phyloP scores from a whole-genome alignment of 2,113 vertebrate genomes.

The Sakesphorus luctuosus region DNA sequence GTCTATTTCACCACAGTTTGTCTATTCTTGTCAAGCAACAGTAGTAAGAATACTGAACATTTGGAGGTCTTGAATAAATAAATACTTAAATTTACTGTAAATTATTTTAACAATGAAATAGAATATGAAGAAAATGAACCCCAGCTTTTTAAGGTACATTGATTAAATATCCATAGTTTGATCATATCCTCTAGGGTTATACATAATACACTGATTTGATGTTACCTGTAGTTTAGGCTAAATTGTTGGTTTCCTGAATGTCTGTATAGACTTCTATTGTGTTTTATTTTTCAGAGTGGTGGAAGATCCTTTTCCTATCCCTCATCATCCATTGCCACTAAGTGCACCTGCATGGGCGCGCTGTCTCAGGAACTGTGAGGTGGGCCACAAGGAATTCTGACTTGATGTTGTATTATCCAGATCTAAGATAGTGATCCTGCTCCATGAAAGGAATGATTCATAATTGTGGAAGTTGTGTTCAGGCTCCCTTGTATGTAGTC shows the following conservation, averaged over 20 bases:
- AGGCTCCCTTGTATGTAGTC: not conserved
- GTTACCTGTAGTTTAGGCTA: not conserved
- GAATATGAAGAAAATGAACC: not conserved
- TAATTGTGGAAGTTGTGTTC: not conserved
- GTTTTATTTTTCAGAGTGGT: constrained; percentile 38
- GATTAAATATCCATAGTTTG: not conserved
- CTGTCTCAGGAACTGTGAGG: constrained; percentile 83
- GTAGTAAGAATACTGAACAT: not conserved
- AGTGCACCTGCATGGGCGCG: constrained; percentile 81
- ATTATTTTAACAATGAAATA: not conserved
- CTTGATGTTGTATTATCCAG: not conserved
- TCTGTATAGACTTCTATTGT: not conserved
- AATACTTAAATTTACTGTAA: not conserved
- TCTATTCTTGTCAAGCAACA: not conserved
- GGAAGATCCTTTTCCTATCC: constrained; percentile 72
- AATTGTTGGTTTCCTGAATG: not conserved
- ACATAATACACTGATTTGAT: not conserved
- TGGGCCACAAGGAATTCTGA: constrained; percentile 52
- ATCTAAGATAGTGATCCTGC: not conserved
- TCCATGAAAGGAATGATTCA: not conserved
- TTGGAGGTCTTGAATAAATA: not conserved
- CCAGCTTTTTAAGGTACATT: not conserved
- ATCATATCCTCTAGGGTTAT: not conserved
- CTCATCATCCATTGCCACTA: constrained; percentile 76
- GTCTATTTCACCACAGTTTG: not conserved